Evolutionary conservation across 2,797 vertebrate genomes (phyloP).

Genomic region (Heliangelus exortis): DNA sequence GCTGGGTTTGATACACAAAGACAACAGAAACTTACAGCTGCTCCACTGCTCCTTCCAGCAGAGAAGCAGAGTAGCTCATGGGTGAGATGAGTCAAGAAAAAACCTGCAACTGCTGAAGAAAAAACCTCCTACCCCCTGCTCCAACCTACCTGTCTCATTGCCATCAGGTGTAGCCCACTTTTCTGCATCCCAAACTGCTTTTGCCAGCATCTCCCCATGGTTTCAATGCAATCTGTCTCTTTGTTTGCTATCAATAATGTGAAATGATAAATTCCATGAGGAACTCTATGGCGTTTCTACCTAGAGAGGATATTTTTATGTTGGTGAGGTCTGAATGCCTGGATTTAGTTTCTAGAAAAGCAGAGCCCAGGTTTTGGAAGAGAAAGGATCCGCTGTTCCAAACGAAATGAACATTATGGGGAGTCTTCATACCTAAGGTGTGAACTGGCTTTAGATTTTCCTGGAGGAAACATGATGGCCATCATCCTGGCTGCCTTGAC

Average conservation of each 20-base stretch:
- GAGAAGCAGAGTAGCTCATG: too few relatives aligned
- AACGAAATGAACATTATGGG: background rate
- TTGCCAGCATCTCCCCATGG: background rate
- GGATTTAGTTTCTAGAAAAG: background rate
- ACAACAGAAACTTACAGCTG: background rate
- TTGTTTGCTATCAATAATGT: background rate
- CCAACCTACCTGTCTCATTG: background rate
- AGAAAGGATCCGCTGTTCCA: background rate
- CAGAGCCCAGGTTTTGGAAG: background rate
- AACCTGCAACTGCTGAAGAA: background rate
- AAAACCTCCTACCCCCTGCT: accelerated
- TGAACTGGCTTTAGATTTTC: background rate
- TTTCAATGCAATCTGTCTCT: background rate
- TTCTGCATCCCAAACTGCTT: background rate
- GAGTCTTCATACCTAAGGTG: background rate
- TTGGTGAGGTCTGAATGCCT: background rate
- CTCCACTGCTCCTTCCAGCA: background rate
- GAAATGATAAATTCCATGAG: slow-evolving; percentile 14
- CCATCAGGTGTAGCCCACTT: background rate
- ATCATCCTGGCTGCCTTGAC: background rate
- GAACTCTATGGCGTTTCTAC: background rate
- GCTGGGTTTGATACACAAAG: accelerated
- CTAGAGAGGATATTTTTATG: background rate
- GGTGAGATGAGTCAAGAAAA: background rate
- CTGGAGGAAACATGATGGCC: background rate